phyloP scores from a whole-genome alignment of 2,888 invertebrate species.

The Apamea anceps region DNA sequence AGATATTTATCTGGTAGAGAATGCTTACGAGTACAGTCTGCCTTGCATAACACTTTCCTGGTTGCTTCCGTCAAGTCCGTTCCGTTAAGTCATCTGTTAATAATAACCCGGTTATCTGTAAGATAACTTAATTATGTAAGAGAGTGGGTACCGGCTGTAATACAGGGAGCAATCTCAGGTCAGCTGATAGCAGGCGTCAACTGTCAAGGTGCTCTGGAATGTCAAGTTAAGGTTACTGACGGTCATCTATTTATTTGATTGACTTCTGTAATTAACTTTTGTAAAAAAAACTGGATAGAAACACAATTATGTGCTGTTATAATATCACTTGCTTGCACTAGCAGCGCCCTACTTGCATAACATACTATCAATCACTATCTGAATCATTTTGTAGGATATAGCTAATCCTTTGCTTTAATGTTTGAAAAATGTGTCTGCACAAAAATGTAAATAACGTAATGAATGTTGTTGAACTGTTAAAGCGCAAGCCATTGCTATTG shows the following conservation, averaged over 20 bases:
- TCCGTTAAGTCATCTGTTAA: conserved; percentile 2
- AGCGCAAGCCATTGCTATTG: neutral
- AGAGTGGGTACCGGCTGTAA: conserved; percentile 1
- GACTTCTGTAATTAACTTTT: neutral
- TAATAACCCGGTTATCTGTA: conserved; percentile 24
- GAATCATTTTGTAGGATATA: neutral
- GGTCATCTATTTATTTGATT: conserved; percentile 21
- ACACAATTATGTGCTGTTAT: neutral
- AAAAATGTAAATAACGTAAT: neutral
- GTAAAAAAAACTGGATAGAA: neutral
- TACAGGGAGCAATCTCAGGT: conserved; percentile 34
- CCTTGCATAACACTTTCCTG: conserved; percentile 8
- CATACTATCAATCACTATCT: neutral
- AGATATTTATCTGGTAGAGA: neutral
- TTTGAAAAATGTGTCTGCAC: neutral
- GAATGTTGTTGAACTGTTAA: neutral
- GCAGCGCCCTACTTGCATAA: neutral
- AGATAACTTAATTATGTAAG: conserved; percentile 32
- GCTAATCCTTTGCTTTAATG: neutral
- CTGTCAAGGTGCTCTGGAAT: conserved; percentile 43
- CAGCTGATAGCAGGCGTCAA: conserved; percentile 41
- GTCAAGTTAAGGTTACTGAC: conserved; percentile 55
- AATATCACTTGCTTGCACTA: neutral
- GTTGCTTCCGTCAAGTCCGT: conserved; percentile 24
- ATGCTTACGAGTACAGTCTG: neutral